Base-by-base conservation (phyloP, 2,888 invertebrate genomes). In the Pammene aurita region DNA sequence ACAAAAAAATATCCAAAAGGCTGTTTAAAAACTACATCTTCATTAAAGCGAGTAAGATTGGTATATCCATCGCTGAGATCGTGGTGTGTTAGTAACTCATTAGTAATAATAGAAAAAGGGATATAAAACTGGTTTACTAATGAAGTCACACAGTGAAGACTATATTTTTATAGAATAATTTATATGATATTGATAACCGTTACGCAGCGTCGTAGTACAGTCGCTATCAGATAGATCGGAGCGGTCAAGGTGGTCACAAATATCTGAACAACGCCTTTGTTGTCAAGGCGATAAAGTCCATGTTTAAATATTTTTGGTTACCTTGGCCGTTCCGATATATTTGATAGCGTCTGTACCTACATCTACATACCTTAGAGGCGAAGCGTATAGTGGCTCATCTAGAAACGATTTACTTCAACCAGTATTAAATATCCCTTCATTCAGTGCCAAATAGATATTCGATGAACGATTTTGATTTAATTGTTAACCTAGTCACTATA, bases 161-260 rank as follows among this genome's bases (percentile, higher is more conserved):
- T 63, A 55, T 64, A 64, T 64, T 64, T 64, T 64, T 64, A 64
- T 64, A 62, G 26, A n/a, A 62, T 62, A 26, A 52, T 62, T 62
- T 61, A 61, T 48, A 38, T 50, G 61, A n/a, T n/a, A 18, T 41
- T 50, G 50, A 18, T 41, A 13, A 9, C 41, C 26, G 50, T 41
- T 41, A 41, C 50, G 16, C 13, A n/a, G 48, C 35, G 38, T 41
- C 26, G 41, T 18, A 6, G 42, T 57, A n/a, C n/a, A n/a, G n/a
- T n/a, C n/a, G n/a, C n/a, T n/a, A n/a, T n/a, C n/a, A n/a, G n/a
- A n/a, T n/a, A n/a, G n/a, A n/a, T n/a, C n/a, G n/a, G n/a, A n/a
- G n/a, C n/a, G n/a, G n/a, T n/a, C n/a, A n/a, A n/a, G n/a, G n/a
- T n/a, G n/a, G n/a, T n/a, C n/a, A n/a, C n/a, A n/a, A n/a, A n/a